Conservation (phyloP, 1,140 invertebrate species). For the Pseudoatta argentina region DNA sequence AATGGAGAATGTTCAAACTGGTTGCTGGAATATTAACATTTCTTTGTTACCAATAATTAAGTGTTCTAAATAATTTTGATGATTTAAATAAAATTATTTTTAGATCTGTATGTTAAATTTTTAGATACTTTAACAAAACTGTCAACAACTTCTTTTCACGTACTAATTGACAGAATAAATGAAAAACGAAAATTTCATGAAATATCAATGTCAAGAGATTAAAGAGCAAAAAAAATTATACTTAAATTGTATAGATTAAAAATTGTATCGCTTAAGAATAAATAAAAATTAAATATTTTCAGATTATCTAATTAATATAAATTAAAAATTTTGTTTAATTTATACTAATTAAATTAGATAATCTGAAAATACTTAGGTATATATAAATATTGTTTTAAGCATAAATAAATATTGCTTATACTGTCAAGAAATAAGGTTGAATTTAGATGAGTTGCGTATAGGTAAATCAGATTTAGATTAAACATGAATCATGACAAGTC, state of each 20-base stretch:
- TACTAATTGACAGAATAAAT: neutral
- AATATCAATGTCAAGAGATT: neutral
- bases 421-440: slow-evolving; percentile 10
- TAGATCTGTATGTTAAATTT: too few species aligned
- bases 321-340: neutral
- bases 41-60: too few species aligned
- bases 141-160: too few species aligned
- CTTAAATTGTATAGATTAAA: neutral
- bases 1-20: too few species aligned
- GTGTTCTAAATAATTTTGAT: too few species aligned
- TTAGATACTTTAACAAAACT: too few species aligned
- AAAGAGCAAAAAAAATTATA: neutral
- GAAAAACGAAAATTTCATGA: neutral
- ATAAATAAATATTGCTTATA: too few species aligned
- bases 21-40: too few species aligned
- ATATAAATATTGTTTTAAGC: too few species aligned
- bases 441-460: slow-evolving; percentile 1
- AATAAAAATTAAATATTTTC: too few species aligned
- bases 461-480: slow-evolving; percentile 45
- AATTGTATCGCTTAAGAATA: neutral
- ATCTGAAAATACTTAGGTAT: neutral
- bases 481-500: slow-evolving; percentile 46
- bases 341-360: neutral
- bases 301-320: too few species aligned
- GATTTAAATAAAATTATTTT: too few species aligned